phyloP scores from a whole-genome alignment of 2,113 vertebrate genomes.

The Chrysochloris asiatica region DNA sequence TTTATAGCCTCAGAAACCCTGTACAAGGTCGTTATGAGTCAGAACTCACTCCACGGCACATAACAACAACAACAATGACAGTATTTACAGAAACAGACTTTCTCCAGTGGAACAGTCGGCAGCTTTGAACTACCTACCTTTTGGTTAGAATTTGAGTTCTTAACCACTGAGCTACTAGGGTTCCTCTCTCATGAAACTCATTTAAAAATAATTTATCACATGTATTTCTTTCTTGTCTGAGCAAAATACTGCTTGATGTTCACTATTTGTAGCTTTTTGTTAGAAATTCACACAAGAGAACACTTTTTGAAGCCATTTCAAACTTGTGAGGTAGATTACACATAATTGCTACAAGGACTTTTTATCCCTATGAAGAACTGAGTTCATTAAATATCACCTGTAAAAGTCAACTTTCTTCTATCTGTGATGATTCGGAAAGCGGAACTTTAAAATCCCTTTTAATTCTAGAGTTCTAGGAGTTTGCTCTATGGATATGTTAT shows the following conservation, averaged over 20 bases:
- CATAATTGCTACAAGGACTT: background rate
- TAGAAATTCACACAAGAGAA: background rate
- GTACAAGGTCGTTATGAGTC: too few relatives aligned
- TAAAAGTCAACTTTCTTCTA: background rate
- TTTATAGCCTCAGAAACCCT: too few relatives aligned
- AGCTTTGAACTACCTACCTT: background rate
- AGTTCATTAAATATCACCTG: slow-evolving; percentile 40
- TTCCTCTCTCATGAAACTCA: slow-evolving; percentile 1
- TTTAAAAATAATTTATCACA: background rate
- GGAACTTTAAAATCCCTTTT: background rate
- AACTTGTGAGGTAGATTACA: background rate
- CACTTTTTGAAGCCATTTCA: background rate
- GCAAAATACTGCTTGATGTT: background rate
- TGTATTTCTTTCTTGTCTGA: background rate
- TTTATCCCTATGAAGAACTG: slow-evolving; percentile 2
- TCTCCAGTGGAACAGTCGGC: background rate
- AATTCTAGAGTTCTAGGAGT: background rate
- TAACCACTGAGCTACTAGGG: background rate
- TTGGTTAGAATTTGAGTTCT: background rate
- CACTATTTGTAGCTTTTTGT: background rate
- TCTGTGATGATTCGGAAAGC: slow-evolving; percentile 12
- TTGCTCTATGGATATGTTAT: background rate
- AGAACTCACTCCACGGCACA: too few relatives aligned
- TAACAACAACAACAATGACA: too few relatives aligned
- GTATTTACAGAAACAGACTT: background rate